Base-by-base conservation (phyloP, 2,888 invertebrate genomes). In the Liopterus haemorrhoidalis region DNA sequence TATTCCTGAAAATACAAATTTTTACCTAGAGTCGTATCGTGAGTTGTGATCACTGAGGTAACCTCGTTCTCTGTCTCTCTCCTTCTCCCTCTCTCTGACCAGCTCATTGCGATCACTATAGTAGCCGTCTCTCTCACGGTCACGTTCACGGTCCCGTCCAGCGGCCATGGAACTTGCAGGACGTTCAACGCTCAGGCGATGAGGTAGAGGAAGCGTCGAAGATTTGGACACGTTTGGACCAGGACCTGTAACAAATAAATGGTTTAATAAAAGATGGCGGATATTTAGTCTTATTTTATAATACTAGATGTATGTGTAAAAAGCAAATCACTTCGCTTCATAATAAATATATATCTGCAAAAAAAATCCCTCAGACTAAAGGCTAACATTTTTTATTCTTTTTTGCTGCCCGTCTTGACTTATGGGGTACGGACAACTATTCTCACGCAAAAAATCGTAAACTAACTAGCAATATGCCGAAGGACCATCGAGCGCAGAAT, bases 91-190 rank as follows among this genome's bases (percentile, higher is more conserved):
- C 58, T 82, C 82, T 14, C 84, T 69, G 61, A 87, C 79, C 55
- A 89, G 70, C 68, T 90, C 90, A 65, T 90, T 90, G 54, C 89
- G 80, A 70, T 91, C 91, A 64, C 89, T 85, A 66, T 90, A 90
- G 66, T 91, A 91, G 38, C 90, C 90, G 62, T 90, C 89, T 15
- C 88, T 76, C 49, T 81, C 80, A 46, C 74, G 71, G 59, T 72
- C 71, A 52, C 70, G 69, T 53, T 74, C 71, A 54, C 73, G 67
- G 38, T 79, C 79, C 3, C 75, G 19, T 9, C 40, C 47, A 12
- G 38, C 47, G 31, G 8, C 22, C 49, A 74, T 68, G 6, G 76
- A 72, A 44, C 68, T 60, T 40, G 76, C 77, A 15, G 74, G 74
- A 44, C 81, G 78, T 52, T 78, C 76, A 3, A 77, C 70, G 32